Percentiles rank a stretch among this genome's conserved stretches.
Evolutionary conservation across 2,797 vertebrate species (phyloP).

Genomic region (Ptychadena robeensis): DNA sequence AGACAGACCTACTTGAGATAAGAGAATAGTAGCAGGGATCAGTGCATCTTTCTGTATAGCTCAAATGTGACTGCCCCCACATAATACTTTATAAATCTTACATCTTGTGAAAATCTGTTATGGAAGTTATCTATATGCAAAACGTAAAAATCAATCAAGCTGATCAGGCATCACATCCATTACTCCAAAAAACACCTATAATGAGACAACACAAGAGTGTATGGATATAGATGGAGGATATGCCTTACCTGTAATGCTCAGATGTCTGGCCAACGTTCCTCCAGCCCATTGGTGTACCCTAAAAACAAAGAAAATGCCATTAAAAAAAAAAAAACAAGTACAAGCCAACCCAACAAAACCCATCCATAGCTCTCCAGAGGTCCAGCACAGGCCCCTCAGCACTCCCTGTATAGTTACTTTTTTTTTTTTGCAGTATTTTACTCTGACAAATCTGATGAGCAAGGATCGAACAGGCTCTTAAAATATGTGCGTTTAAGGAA

Average conservation of each 20-base stretch:
- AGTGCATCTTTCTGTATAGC: too few species aligned
- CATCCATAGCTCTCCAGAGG: too few species aligned
- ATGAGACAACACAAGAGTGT: background rate
- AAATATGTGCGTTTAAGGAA: too few species aligned
- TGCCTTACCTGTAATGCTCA: constrained; percentile 86
- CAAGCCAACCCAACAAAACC: background rate
- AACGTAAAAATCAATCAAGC: too few species aligned
- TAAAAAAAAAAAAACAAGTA: constrained; percentile 4
- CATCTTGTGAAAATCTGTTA: too few species aligned
- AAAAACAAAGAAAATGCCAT: constrained; percentile 61
- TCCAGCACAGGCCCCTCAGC: background rate
- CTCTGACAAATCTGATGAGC: constrained; percentile 3
- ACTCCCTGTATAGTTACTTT: background rate
- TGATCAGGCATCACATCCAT: too few species aligned
- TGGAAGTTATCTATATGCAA: too few species aligned
- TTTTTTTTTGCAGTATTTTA: background rate
- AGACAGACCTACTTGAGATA: too few species aligned
- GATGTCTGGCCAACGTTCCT: constrained; percentile 80
- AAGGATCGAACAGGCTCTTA: too few species aligned
- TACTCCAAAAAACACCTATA: background rate
- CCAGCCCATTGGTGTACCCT: constrained; percentile 83
- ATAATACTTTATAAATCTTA: too few species aligned
- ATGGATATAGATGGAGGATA: background rate
- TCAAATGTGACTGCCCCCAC: too few species aligned
- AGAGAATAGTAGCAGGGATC: too few species aligned